These are phyloP conservation scores for Misgurnus anguillicaudatus DNA, from an alignment of 2,113 vertebrate species.

Conservation along the genomic window DNA sequence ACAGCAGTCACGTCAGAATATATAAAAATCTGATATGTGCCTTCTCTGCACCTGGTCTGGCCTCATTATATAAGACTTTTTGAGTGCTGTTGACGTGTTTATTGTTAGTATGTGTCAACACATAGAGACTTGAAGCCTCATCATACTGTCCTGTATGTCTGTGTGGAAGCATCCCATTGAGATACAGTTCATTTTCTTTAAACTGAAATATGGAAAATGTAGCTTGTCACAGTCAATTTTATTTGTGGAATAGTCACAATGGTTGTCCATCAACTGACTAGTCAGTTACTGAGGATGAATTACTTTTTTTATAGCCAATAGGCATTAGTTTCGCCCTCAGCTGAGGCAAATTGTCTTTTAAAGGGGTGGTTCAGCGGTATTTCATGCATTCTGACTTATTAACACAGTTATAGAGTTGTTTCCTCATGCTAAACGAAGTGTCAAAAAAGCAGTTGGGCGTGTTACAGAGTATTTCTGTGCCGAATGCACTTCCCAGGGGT, in stretches of 20 bases:
- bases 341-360: no score
- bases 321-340: no score
- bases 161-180: conserved; percentile 10
- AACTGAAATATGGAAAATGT: background rate
- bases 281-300: no score
- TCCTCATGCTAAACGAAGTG: no score
- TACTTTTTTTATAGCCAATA: no score
- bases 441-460: no score
- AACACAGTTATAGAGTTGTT: no score
- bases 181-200: conserved; percentile 14
- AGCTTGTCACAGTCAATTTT: background rate
- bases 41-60: background rate
- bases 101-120: conserved; percentile 28
- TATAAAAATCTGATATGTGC: background rate
- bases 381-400: no score
- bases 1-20: background rate
- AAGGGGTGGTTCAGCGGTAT: no score
- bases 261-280: no score
- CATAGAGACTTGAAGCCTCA: background rate
- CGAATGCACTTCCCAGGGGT: no score
- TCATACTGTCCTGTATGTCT: background rate
- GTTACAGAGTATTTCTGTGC: no score
- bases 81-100: background rate
- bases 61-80: background rate
- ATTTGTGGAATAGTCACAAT: background rate